Evolutionary conservation across 2,113 vertebrate genomes (phyloP).

Genomic region (Trematomus loennbergii): DNA sequence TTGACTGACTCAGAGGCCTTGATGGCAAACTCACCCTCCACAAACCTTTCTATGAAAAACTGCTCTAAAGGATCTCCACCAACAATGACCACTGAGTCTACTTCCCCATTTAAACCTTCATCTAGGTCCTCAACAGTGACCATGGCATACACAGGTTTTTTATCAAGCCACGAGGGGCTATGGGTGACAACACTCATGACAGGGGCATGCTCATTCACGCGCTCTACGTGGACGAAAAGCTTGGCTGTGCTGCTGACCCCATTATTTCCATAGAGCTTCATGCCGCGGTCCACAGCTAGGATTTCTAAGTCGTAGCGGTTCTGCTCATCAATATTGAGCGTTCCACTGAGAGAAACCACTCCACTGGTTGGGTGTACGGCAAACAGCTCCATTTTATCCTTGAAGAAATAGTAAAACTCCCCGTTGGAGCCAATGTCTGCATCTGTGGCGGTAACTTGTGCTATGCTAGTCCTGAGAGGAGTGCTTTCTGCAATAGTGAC

Average conservation of each 20-base stretch:
- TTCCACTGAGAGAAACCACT: conserved; percentile 93
- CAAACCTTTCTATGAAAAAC: conserved; percentile 88
- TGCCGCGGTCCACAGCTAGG: conserved; percentile 95
- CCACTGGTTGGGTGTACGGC: conserved; percentile 97
- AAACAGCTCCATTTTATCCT: conserved; percentile 94
- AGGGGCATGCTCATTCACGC: conserved; percentile 92
- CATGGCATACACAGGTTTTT: conserved; percentile 88
- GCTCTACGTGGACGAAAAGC: conserved; percentile 95
- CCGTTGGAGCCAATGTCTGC: conserved; percentile 98
- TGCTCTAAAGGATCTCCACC: conserved; percentile 89
- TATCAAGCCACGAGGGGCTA: conserved; percentile 85
- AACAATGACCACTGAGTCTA: conserved; percentile 91
- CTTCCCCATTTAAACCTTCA: conserved; percentile 93
- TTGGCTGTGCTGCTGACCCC: conserved; percentile 98
- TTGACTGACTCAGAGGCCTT: conserved; percentile 87
- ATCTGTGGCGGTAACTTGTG: conserved; percentile 98
- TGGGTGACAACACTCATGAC: conserved; percentile 87
- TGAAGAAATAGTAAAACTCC: conserved; percentile 99
- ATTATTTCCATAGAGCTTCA: conserved; percentile 98
- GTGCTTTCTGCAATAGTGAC: conserved; percentile 96
- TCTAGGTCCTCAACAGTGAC: conserved; percentile 91
- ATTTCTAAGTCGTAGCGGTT: conserved; percentile 94
- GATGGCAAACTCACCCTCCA: conserved; percentile 84
- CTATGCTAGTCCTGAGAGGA: conserved; percentile 96
- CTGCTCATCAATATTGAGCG: conserved; percentile 90